Conservation (phyloP, 2,797 vertebrate species). For the Poecilia wingei region DNA sequence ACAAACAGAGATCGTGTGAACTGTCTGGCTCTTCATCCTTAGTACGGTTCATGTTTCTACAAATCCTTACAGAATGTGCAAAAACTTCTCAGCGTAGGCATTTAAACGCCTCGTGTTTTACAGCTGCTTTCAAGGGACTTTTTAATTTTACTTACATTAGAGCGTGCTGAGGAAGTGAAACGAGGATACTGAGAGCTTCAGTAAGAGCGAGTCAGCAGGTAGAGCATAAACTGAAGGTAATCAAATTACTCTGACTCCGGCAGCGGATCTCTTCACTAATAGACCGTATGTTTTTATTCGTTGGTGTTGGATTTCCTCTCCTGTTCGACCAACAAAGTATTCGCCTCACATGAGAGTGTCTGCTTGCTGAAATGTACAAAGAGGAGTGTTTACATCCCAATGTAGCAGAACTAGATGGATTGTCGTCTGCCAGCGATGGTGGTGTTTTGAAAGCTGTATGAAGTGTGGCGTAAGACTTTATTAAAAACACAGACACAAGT, state of each 20-base stretch:
- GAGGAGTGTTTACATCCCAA: neutral
- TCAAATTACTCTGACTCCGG: neutral
- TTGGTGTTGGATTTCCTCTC: neutral
- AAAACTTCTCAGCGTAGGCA: neutral
- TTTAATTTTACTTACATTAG: neutral
- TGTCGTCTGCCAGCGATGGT: no score
- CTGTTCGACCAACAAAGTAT: neutral
- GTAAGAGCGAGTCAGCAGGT: constrained; percentile 1
- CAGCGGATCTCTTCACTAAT: neutral
- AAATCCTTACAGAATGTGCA: neutral
- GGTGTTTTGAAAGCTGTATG: neutral
- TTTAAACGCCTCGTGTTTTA: neutral
- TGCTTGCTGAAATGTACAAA: neutral
- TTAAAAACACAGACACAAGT: neutral
- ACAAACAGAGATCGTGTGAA: neutral
- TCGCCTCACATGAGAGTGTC: no score
- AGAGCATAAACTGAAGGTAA: neutral
- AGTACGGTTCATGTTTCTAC: neutral
- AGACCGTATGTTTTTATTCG: neutral
- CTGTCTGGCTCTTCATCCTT: neutral
- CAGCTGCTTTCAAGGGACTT: neutral
- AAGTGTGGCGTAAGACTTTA: neutral
- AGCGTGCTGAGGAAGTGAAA: neutral
- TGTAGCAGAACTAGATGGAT: neutral
- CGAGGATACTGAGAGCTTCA: neutral